phyloP scores from a whole-genome alignment of 2,113 vertebrate genomes.

The Jacana jacana region DNA sequence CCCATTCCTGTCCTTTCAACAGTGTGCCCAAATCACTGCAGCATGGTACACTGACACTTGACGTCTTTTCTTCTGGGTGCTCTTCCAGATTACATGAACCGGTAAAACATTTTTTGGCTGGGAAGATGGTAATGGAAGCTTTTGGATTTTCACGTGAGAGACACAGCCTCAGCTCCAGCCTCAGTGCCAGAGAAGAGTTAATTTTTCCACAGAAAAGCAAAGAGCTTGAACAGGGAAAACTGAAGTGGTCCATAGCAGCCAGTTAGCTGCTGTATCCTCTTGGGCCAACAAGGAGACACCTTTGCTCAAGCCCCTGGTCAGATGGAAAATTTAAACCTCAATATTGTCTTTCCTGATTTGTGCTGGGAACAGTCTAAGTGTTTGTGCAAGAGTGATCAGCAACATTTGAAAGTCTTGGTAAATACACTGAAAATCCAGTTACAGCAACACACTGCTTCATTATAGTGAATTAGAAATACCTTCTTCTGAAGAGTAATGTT shows the following conservation, averaged over 20 bases:
- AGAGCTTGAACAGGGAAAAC: neutral
- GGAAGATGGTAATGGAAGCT: neutral
- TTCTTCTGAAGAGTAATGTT: neutral
- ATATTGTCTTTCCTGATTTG: neutral
- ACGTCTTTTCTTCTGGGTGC: neutral
- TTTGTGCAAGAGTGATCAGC: neutral
- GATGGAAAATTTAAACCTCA: neutral
- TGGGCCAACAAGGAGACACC: neutral
- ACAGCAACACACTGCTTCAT: neutral
- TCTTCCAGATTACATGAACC: neutral
- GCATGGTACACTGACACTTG: neutral
- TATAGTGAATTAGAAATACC: neutral
- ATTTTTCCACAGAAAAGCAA: neutral
- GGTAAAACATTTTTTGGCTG: neutral
- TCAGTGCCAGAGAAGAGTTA: neutral
- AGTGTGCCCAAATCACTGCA: rapidly evolving
- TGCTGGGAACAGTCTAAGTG: neutral
- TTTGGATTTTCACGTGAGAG: neutral
- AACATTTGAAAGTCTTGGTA: neutral
- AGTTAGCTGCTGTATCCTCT: neutral
- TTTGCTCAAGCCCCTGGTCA: neutral
- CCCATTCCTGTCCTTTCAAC: neutral
- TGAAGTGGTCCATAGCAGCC: neutral
- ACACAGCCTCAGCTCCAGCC: neutral
- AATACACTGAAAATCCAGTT: neutral